phyloP scores from a whole-genome alignment of 2,797 vertebrate genomes.

The Potorous gilbertii region DNA sequence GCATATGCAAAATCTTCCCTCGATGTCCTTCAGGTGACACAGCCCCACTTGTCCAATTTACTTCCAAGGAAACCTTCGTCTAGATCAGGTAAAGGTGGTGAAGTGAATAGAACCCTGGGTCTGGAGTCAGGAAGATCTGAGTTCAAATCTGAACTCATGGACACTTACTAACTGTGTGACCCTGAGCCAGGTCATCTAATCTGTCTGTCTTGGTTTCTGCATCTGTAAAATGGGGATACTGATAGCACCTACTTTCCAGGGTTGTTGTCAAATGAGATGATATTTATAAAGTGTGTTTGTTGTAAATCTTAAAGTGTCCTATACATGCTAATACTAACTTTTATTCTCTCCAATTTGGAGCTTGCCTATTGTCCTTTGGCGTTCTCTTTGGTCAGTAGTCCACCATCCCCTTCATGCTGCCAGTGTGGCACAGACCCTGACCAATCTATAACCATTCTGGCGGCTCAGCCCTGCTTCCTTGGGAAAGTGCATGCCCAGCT shows the following conservation, averaged over 20 bases:
- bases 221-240: background rate
- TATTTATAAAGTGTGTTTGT: background rate
- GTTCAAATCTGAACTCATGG: too few relatives aligned
- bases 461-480: slow-evolving; percentile 45
- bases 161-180: too few relatives aligned
- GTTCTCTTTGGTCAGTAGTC: background rate
- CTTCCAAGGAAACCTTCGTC: background rate
- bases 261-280: background rate
- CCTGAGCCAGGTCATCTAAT: background rate
- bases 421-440: background rate
- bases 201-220: background rate
- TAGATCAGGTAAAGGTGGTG: background rate
- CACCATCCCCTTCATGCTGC: background rate
- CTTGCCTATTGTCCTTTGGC: background rate
- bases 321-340: background rate
- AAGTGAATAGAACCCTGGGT: too few relatives aligned
- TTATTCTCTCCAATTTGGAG: background rate
- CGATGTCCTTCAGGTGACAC: background rate
- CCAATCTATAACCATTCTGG: background rate
- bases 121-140: too few relatives aligned
- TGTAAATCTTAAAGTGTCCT: background rate
- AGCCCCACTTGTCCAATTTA: background rate
- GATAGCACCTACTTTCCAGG: background rate
- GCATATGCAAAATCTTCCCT: background rate
- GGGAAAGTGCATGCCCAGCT: slow-evolving; percentile 36